Percentiles rank a stretch among this genome's conserved stretches.
These are phyloP conservation scores for Melanitta fusca DNA, from an alignment of 2,797 vertebrate genomes.

Conservation along the genomic window DNA sequence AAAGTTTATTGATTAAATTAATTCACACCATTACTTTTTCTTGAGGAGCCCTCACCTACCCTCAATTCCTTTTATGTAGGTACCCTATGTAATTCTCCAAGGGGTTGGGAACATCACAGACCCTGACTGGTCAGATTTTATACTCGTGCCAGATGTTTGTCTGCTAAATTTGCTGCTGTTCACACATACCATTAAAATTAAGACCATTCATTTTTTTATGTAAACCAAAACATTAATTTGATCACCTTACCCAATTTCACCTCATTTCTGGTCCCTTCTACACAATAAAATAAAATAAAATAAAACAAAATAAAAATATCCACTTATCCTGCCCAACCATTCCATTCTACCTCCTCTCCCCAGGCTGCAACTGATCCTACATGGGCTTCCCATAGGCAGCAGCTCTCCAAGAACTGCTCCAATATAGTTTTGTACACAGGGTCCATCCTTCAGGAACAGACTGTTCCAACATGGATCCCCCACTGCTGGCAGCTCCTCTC, in stretches of 20 bases:
- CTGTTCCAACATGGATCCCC: too few relatives aligned
- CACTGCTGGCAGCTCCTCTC: too few relatives aligned
- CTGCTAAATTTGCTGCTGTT: not conserved
- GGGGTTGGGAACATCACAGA: not conserved
- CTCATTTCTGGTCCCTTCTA: not conserved
- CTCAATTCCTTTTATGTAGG: not conserved
- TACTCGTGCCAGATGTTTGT: not conserved
- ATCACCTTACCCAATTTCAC: not conserved
- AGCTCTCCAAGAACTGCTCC: too few relatives aligned
- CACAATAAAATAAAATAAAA: not conserved
- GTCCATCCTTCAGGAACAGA: too few relatives aligned
- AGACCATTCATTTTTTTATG: not conserved
- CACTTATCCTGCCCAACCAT: not conserved
- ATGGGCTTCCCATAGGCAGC: too few relatives aligned
- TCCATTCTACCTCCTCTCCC: not conserved
- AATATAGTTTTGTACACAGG: too few relatives aligned
- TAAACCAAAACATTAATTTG: not conserved
- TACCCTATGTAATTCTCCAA: not conserved
- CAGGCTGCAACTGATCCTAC: not conserved
- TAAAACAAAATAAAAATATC: not conserved
- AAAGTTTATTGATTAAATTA: not conserved
- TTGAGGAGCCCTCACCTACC: not conserved
- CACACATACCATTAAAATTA: not conserved
- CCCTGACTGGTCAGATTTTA: not conserved
- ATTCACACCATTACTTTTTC: not conserved